These are phyloP conservation scores for Anolis carolinensis DNA, from an alignment of 2,113 vertebrate genomes.

Conservation along the genomic window DNA sequence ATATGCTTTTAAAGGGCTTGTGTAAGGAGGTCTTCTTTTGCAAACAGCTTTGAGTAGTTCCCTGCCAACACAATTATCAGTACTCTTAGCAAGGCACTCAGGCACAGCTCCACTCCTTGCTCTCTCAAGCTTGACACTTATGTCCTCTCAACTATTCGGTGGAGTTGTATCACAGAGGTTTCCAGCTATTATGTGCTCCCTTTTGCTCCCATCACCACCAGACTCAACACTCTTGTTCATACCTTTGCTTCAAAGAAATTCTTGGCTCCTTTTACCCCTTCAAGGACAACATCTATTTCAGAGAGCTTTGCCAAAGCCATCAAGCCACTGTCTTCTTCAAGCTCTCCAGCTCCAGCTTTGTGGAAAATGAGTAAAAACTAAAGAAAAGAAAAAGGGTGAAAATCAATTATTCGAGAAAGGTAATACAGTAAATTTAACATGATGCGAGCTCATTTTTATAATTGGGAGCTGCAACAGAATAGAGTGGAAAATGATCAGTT, in stretches of 20 bases:
- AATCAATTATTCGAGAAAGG: slow-evolving; percentile 20
- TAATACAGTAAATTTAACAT: not conserved
- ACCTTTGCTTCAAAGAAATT: slow-evolving; percentile 98
- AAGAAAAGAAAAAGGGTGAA: not conserved
- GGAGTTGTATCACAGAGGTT: no score
- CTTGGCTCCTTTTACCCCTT: slow-evolving; percentile 93
- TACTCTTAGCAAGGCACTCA: no score
- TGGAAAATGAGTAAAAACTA: slow-evolving; percentile 95
- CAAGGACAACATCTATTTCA: slow-evolving; percentile 90
- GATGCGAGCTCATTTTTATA: not conserved
- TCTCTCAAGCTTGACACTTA: no score
- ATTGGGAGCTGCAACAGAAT: not conserved
- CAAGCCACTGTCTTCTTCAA: slow-evolving; percentile 91
- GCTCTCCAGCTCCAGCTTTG: slow-evolving; percentile 88
- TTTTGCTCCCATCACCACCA: not conserved
- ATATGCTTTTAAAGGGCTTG: no score
- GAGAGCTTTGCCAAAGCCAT: slow-evolving; percentile 91
- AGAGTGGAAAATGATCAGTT: not conserved
- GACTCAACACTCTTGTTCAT: not conserved
- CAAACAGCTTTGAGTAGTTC: no score
- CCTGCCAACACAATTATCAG: no score
- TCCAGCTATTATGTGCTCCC: no score
- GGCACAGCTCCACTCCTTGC: no score
- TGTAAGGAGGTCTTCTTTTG: no score
- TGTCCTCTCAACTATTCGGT: no score